phyloP scores from a whole-genome alignment of 1,140 invertebrate species.

The Nephila pilipes region DNA sequence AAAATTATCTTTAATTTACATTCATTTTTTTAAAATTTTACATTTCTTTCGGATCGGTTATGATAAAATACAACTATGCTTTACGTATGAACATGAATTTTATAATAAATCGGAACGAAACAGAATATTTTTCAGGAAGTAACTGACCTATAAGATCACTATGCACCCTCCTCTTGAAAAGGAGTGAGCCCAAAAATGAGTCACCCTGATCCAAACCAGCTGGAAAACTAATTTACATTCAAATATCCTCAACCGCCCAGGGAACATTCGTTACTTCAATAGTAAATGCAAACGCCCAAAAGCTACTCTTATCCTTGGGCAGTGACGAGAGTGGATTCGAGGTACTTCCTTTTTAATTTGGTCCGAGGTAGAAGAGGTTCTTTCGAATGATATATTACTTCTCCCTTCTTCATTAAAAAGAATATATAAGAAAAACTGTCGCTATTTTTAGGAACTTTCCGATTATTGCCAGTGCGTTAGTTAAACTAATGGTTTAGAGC shows the following conservation, averaged over 20 bases:
- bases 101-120: no score
- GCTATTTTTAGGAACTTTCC: neutral
- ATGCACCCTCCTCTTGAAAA: neutral
- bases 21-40: no score
- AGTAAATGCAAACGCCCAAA: neutral
- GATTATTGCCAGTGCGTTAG: no score
- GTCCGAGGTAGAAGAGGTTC: neutral
- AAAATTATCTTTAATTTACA: no score
- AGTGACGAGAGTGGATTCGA: neutral
- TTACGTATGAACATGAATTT: no score
- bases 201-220: constrained; percentile 12
- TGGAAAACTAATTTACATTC: constrained; percentile 53
- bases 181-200: neutral
- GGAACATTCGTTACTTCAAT: constrained; percentile 6
- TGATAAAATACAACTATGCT: no score
- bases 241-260: constrained; percentile 9
- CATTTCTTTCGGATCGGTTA: no score
- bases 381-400: neutral
- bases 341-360: constrained; percentile 16
- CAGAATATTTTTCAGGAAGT: no score
- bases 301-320: neutral
- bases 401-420: neutral
- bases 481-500: no score
- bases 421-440: neutral
- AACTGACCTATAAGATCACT: neutral